phyloP scores from a whole-genome alignment of 1,140 invertebrate genomes.

The Drosophila guanche region DNA sequence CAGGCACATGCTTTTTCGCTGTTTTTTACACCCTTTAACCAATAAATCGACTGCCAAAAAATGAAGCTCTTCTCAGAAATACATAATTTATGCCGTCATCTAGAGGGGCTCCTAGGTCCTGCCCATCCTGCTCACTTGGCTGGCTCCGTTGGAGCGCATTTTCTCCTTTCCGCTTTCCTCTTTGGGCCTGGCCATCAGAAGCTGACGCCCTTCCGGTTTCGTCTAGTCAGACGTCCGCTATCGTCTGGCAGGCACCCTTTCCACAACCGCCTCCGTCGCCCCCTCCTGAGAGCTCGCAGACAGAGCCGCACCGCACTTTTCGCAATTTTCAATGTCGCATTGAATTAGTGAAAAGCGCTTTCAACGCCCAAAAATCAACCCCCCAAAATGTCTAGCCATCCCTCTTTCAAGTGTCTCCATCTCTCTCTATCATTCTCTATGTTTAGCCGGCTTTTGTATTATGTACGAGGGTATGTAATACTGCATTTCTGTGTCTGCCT shows the following conservation, averaged over 20 bases:
- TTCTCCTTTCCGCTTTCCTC: slow-evolving; percentile 19
- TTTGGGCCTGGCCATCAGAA: slow-evolving; percentile 39
- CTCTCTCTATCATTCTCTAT: slow-evolving; percentile 2
- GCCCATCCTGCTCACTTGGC: slow-evolving; percentile 1
- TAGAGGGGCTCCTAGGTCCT: neutral
- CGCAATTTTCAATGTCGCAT: slow-evolving; percentile 81
- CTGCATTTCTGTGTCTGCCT: slow-evolving; percentile 53
- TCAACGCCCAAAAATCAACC: slow-evolving; percentile 78
- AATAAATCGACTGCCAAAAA: slow-evolving; percentile 41
- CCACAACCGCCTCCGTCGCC: slow-evolving; percentile 20
- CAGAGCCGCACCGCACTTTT: slow-evolving; percentile 42
- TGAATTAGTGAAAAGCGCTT: slow-evolving; percentile 82
- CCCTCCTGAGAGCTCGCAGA: slow-evolving; percentile 44
- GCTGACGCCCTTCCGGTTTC: slow-evolving; percentile 74
- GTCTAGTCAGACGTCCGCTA: slow-evolving; percentile 59
- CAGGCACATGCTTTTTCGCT: neutral
- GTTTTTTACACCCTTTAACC: slow-evolving; percentile 26
- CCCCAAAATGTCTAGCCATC: slow-evolving; percentile 54
- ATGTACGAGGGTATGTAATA: slow-evolving; percentile 3
- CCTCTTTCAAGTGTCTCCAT: slow-evolving; percentile 11
- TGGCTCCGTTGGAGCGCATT: slow-evolving; percentile 13
- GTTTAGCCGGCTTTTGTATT: slow-evolving; percentile 50
- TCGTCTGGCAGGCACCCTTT: slow-evolving; percentile 3
- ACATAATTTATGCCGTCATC: slow-evolving; percentile 71
- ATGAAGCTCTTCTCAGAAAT: slow-evolving; percentile 41